phyloP scores from a whole-genome alignment of 2,113 vertebrate genomes.

The Gallinago paraguaiae region DNA sequence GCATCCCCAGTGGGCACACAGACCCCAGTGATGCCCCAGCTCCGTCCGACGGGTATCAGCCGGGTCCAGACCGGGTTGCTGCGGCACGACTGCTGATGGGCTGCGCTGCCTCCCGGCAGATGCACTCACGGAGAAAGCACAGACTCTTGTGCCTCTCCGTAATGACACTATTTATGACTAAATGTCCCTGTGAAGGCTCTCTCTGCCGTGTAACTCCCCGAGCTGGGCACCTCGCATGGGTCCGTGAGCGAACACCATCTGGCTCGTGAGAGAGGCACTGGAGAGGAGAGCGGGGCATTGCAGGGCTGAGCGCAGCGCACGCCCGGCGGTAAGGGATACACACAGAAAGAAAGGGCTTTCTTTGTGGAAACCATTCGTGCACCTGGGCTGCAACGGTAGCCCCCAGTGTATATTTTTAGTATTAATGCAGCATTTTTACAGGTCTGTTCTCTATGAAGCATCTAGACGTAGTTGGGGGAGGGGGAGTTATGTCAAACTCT shows the following conservation, averaged over 20 bases:
- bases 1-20: not conserved
- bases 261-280: not conserved
- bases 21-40: not conserved
- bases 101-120: not conserved
- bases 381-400: not conserved
- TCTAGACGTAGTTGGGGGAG: not conserved
- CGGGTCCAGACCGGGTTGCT: not conserved
- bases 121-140: not conserved
- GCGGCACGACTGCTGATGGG: not conserved
- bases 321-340: not conserved
- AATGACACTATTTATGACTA: not conserved
- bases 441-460: not conserved
- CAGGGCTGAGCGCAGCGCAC: not conserved
- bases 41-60: not conserved
- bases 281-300: not conserved
- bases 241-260: not conserved
- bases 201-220: not conserved
- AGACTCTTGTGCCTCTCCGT: not conserved
- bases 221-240: not conserved
- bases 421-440: conserved; percentile 41
- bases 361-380: not conserved
- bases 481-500: not conserved
- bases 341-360: not conserved
- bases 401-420: not conserved
- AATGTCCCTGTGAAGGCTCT: not conserved